Conservation (phyloP, 2,797 vertebrate species). For the Peromyscus aztecus region DNA sequence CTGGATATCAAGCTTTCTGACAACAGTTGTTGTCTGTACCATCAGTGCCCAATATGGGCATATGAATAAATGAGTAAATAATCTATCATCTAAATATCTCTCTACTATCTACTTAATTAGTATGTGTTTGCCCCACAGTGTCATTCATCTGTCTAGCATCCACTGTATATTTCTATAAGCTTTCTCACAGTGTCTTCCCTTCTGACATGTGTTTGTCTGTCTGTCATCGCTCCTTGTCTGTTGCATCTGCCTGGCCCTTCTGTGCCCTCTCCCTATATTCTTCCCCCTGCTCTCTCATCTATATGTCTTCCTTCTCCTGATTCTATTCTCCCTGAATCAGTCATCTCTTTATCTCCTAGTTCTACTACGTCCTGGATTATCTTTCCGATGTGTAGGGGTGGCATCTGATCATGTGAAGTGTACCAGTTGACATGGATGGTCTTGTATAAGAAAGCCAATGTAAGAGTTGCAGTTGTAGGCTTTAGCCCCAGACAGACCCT, state of each 20-base stretch:
- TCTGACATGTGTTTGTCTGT: background rate
- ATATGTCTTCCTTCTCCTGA: background rate
- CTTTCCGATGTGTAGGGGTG: background rate
- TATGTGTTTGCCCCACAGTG: background rate
- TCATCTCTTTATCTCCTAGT: slow-evolving; percentile 25
- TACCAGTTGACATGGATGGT: background rate
- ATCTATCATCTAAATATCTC: background rate
- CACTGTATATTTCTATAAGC: slow-evolving; percentile 32
- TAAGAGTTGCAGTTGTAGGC: background rate
- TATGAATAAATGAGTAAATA: slow-evolving; percentile 42
- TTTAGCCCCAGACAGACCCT: background rate
- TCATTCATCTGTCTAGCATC: background rate
- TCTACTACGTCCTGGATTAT: background rate
- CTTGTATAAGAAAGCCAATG: background rate
- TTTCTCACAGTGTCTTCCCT: slow-evolving; percentile 38
- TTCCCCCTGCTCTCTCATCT: background rate
- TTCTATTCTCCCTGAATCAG: background rate
- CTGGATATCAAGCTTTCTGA: background rate
- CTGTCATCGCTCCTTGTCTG: background rate
- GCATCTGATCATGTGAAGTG: background rate
- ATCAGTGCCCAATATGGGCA: background rate
- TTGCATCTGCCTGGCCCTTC: background rate
- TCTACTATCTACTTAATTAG: slow-evolving; percentile 32
- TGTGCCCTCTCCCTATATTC: too few species aligned
- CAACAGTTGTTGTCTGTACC: background rate